Conservation (phyloP, 2,888 invertebrate species). For the Pyrrhia umbra region DNA sequence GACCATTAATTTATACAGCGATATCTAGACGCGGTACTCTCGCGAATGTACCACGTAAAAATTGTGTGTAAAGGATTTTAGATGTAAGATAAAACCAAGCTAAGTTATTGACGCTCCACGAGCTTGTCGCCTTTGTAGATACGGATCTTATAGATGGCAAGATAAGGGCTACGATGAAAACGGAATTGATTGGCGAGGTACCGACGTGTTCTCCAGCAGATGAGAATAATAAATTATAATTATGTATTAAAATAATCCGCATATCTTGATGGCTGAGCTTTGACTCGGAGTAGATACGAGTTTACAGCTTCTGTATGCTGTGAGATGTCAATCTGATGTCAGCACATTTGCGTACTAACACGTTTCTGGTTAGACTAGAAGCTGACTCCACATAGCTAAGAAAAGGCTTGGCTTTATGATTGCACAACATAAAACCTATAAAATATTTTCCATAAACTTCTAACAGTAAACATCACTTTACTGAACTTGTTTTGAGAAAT, state of each 20-base stretch:
- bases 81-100: constrained; percentile 40
- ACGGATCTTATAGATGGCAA: constrained; percentile 36
- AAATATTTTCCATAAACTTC: constrained; percentile 17
- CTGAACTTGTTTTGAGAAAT: constrained; percentile 6
- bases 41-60: constrained; percentile 54
- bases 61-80: constrained; percentile 46
- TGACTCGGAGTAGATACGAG: constrained; percentile 11
- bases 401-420: constrained; percentile 1
- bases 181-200: constrained; percentile 27
- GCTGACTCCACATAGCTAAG: neutral
- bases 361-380: constrained; percentile 20
- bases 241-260: constrained; percentile 13
- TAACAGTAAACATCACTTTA: neutral
- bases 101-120: constrained; percentile 33
- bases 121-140: constrained; percentile 28
- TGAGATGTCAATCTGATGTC: constrained; percentile 21
- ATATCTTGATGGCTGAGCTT: constrained; percentile 31
- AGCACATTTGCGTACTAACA: constrained; percentile 1
- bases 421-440: constrained; percentile 24
- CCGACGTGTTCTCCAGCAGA: constrained; percentile 12
- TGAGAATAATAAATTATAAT: constrained; percentile 15
- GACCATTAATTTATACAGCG: constrained; percentile 54
- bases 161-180: constrained; percentile 40
- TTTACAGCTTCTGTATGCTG: constrained; percentile 2
- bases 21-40: constrained; percentile 48